Evolutionary conservation across 2,113 vertebrate species (phyloP).

Genomic region (Rostratula benghalensis): DNA sequence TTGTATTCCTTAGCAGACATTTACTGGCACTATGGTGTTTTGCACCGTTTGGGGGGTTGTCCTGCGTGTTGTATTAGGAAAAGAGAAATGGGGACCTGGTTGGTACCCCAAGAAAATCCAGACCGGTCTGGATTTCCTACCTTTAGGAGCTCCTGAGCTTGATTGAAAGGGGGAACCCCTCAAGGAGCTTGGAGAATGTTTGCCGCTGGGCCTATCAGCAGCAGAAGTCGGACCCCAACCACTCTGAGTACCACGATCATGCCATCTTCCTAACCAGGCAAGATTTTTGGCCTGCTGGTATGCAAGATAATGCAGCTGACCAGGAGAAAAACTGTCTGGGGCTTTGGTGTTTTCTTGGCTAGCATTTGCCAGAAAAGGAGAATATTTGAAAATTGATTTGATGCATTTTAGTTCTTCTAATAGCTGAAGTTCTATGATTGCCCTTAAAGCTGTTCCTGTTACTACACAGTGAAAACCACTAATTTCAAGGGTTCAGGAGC

Average conservation of each 20-base stretch:
- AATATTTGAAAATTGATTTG: not conserved
- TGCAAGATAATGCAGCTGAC: conserved; percentile 90
- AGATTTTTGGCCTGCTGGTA: conserved; percentile 97
- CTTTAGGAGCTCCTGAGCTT: conserved; percentile 68
- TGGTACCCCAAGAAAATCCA: too few species aligned
- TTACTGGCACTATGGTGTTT: too few species aligned
- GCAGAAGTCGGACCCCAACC: conserved; percentile 86
- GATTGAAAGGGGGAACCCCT: conserved; percentile 97
- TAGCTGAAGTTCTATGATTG: not conserved
- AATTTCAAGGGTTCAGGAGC: accelerated
- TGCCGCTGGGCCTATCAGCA: conserved; percentile 97
- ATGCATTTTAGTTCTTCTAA: not conserved
- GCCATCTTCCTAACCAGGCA: conserved; percentile 98
- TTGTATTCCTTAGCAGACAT: not conserved
- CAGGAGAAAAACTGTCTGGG: not conserved
- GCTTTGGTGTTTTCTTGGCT: not conserved
- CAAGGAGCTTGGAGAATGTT: conserved; percentile 94
- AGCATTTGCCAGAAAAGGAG: not conserved
- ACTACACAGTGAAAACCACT: not conserved
- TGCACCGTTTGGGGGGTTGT: too few species aligned
- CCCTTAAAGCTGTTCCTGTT: not conserved
- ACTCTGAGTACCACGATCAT: conserved; percentile 97
- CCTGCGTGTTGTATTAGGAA: not conserved
- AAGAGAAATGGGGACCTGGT: not conserved
- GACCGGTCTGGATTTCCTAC: accelerated